Percentiles rank a stretch among this genome's conserved stretches.
phyloP scores from a whole-genome alignment of 2,888 invertebrate genomes.

The Drosophila sordidula region DNA sequence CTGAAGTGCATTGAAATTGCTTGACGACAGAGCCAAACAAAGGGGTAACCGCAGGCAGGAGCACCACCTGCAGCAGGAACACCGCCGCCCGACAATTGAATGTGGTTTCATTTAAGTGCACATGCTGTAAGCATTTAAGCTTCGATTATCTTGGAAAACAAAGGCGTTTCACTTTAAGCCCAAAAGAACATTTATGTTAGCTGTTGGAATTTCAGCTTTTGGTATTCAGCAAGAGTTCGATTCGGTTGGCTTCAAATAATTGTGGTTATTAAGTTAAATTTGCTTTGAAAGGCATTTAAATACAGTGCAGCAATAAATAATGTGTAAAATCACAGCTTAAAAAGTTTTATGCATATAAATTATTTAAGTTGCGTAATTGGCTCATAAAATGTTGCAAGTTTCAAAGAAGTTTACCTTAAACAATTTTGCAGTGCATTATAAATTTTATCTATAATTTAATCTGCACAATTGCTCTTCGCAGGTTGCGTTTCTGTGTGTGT shows the following conservation, averaged over 20 bases:
- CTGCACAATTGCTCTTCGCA: background rate
- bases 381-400: background rate
- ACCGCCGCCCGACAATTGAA: background rate
- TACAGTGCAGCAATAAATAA: too few species aligned
- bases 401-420: constrained; percentile 1
- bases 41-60: constrained; percentile 7
- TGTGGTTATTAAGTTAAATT: too few species aligned
- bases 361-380: background rate
- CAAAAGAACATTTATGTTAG: background rate
- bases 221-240: background rate
- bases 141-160: constrained; percentile 16
- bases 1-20: constrained; percentile 51
- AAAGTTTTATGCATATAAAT: background rate
- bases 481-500: too few species aligned
- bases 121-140: constrained; percentile 16
- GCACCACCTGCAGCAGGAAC: background rate
- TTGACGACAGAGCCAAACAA: constrained; percentile 21
- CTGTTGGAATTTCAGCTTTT: background rate
- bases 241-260: too few species aligned
- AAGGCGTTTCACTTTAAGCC: background rate
- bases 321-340: background rate
- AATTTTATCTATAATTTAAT: constrained; percentile 10
- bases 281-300: too few species aligned
- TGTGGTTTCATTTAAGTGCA: constrained; percentile 10
- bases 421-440: constrained; percentile 28